Base-by-base conservation (phyloP, 1,140 invertebrate species). In the Neuroterus valhalla region DNA sequence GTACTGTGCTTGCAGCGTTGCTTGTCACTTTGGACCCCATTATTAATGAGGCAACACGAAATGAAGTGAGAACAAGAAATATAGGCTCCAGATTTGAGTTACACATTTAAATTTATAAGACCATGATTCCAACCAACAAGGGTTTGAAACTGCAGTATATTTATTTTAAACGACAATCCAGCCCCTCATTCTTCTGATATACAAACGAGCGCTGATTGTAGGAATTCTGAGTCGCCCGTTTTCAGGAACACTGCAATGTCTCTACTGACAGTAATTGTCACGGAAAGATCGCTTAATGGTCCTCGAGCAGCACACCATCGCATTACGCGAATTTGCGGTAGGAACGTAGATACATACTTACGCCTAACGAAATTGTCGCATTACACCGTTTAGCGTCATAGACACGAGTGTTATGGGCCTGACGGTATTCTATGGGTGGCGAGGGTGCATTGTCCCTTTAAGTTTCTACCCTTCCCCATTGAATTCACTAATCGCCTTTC, bases 311-410 rank as follows among this genome's bases (percentile, higher is more conserved):
- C 45, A 70, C 76, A 55, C 46, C 11, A 70, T 77, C 74, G 78
- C 81, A 78, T 73, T 71, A 66, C 75, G 72, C 70, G 71, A 81
- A 83, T 83, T 81, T 72, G 72, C 78, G 73, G 50, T 66, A 80
- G 69, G 26, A 62, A 62, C 55, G 55, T 26, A 15, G 55, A 23
- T 62, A 62, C 55, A 62, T 62, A 62, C 55, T 23, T 12, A 31
- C 71, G 70, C 76, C 78, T 81, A 82, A 79, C 77, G 68, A 79
- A 82, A 78, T 84, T 82, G 75, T 75, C 74, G 81, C 70, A 81
- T 80, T 80, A 82, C 55, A 78, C 70, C 79, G 77, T 74, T 82
- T 79, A 82, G 73, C 77, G 70, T 46, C 70, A 62, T 62, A 62
- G 23, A 15, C 26, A 38, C 31, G 68, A 74, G 55, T 62, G 55